A percentile compares a stretch with the other conserved stretches of the same genome.
These are phyloP conservation scores for Bucco capensis DNA, from an alignment of 2,113 vertebrate species.

Conservation along the genomic window DNA sequence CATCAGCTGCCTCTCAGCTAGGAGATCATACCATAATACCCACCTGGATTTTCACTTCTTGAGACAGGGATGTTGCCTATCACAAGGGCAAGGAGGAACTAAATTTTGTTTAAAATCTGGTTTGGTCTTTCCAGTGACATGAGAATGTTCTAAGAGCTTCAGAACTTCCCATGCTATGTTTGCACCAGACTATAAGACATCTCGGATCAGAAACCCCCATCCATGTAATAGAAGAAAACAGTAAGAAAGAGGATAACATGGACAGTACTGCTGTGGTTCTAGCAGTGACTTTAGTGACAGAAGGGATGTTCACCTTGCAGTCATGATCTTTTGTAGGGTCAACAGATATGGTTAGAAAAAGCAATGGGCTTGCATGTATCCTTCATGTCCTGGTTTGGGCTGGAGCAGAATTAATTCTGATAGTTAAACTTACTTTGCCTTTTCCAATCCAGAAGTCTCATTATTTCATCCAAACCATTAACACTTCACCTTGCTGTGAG, in stretches of 20 bases:
- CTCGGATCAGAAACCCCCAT: neutral
- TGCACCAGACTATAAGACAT: neutral
- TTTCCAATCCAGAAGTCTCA: too few species aligned
- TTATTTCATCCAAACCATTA: too few species aligned
- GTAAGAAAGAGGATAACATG: neutral
- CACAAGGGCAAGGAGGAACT: neutral
- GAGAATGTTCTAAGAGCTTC: neutral
- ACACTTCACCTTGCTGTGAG: too few species aligned
- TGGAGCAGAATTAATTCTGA: too few species aligned
- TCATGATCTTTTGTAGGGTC: neutral
- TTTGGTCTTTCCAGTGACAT: neutral
- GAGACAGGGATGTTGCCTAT: neutral
- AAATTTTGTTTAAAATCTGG: neutral
- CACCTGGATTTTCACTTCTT: neutral
- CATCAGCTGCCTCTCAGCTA: neutral
- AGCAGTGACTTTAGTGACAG: neutral
- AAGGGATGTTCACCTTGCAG: neutral
- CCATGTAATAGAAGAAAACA: neutral
- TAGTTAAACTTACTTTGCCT: too few species aligned
- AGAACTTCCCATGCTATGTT: neutral
- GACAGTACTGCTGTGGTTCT: neutral
- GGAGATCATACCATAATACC: neutral
- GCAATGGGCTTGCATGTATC: fast-evolving
- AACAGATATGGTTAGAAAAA: neutral
- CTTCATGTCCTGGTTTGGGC: neutral